Percentiles rank a stretch among this genome's conserved stretches.
phyloP scores from a whole-genome alignment of 2,888 invertebrate species.

The Drosophila paramelanica region DNA sequence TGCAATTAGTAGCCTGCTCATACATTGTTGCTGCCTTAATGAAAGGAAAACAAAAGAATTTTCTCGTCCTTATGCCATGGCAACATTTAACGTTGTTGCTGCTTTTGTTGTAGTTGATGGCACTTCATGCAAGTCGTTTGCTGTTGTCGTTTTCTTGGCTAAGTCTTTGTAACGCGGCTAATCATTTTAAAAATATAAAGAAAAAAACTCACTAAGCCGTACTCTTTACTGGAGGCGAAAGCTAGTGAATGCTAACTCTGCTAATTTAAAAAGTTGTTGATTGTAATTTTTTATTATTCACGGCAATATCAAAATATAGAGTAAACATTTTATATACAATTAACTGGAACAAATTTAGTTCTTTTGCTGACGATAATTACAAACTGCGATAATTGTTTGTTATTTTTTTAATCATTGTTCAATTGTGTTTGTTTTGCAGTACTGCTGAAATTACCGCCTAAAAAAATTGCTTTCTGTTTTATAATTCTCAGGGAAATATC shows the following conservation, averaged over 20 bases:
- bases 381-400: no score
- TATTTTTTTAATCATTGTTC: not conserved
- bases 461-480: slow-evolving; percentile 6
- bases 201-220: slow-evolving; percentile 40
- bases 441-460: not conserved
- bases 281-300: not conserved
- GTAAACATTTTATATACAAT: no score
- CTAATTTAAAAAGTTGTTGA: slow-evolving; percentile 8
- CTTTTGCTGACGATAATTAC: not conserved
- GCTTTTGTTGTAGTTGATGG: slow-evolving; percentile 28
- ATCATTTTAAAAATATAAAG: slow-evolving; percentile 35
- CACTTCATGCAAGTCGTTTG: slow-evolving; percentile 48
- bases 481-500: slow-evolving; percentile 3
- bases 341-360: no score
- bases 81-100: slow-evolving; percentile 38
- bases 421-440: not conserved
- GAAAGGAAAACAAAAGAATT: slow-evolving; percentile 73
- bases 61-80: slow-evolving; percentile 17
- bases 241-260: slow-evolving; percentile 10
- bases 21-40: slow-evolving; percentile 73
- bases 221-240: slow-evolving; percentile 1
- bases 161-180: slow-evolving; percentile 39
- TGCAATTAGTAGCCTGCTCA: slow-evolving; percentile 76
- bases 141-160: slow-evolving; percentile 27
- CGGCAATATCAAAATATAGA: not conserved